Evolutionary conservation across 2,888 invertebrate genomes (phyloP).

Genomic region (Schizotus pectinicornis): DNA sequence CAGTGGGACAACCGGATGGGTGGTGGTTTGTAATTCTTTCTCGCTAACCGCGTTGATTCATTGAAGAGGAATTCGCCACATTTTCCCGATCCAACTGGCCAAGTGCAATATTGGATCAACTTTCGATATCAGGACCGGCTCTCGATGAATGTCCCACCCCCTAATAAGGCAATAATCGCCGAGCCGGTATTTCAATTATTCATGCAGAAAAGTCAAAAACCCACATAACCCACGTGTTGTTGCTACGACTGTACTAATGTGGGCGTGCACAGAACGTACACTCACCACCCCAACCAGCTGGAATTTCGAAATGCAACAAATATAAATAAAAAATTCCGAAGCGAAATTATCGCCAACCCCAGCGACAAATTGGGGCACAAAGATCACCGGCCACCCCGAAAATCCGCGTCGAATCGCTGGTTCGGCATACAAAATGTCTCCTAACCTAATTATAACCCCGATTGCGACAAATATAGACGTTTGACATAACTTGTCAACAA

Average conservation of each 20-base stretch:
- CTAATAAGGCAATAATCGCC: not conserved
- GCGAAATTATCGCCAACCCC: not conserved
- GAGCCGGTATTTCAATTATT: conserved; percentile 29
- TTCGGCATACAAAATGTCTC: conserved; percentile 44
- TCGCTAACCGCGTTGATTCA: conserved; percentile 7
- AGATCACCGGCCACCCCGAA: not conserved
- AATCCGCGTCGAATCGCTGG: not conserved
- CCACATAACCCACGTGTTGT: conserved; percentile 41
- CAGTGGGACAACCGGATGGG: not conserved
- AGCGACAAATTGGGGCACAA: not conserved
- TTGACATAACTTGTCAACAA: conserved; percentile 42
- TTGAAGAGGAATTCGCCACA: not conserved
- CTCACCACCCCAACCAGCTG: conserved; percentile 33
- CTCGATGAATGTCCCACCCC: conserved; percentile 9
- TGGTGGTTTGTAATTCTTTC: not conserved
- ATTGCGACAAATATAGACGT: conserved; percentile 39
- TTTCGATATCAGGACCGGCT: conserved; percentile 6
- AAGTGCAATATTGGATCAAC: not conserved
- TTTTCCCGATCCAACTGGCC: not conserved
- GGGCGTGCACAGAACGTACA: conserved; percentile 38
- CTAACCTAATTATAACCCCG: conserved; percentile 51
- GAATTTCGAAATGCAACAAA: conserved; percentile 30
- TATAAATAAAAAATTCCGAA: conserved; percentile 13
- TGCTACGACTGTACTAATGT: conserved; percentile 38
- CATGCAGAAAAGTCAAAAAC: conserved; percentile 41